phyloP scores from a whole-genome alignment of 2,888 invertebrate genomes.

The Cantharis flavilabris region DNA sequence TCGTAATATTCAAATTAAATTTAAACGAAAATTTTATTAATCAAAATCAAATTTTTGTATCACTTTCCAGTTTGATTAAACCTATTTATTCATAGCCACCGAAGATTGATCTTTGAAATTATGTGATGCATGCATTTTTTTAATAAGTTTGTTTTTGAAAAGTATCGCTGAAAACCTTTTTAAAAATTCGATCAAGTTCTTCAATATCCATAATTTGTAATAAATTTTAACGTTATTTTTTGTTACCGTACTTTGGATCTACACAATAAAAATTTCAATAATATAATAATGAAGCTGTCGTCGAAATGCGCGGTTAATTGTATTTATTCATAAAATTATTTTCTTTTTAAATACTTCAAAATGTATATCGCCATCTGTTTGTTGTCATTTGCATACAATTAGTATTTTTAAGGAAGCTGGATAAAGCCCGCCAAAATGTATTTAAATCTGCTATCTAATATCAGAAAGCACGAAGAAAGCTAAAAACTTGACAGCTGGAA shows the following conservation, averaged over 20 bases:
- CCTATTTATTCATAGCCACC: neutral
- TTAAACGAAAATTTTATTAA: neutral
- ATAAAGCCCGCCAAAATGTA: neutral
- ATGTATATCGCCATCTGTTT: neutral
- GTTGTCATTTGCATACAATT: neutral
- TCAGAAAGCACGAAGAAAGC: neutral
- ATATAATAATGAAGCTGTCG: neutral
- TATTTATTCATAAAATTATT: neutral
- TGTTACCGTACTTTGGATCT: neutral
- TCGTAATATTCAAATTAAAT: neutral
- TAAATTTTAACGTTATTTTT: neutral
- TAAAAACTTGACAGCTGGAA: constrained; percentile 13
- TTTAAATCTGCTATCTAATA: neutral
- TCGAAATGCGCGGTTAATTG: neutral
- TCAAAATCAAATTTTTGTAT: neutral
- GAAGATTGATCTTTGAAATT: neutral
- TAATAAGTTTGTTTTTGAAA: neutral
- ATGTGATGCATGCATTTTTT: neutral
- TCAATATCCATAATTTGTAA: neutral
- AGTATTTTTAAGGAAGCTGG: neutral
- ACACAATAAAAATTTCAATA: neutral
- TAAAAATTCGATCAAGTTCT: neutral
- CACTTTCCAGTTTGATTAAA: neutral
- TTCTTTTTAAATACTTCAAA: neutral
- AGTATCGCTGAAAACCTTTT: neutral